A percentile compares a stretch with the other conserved stretches of the same genome.
phyloP scores from a whole-genome alignment of 2,113 vertebrate species.

The Heterochromis multidens region DNA sequence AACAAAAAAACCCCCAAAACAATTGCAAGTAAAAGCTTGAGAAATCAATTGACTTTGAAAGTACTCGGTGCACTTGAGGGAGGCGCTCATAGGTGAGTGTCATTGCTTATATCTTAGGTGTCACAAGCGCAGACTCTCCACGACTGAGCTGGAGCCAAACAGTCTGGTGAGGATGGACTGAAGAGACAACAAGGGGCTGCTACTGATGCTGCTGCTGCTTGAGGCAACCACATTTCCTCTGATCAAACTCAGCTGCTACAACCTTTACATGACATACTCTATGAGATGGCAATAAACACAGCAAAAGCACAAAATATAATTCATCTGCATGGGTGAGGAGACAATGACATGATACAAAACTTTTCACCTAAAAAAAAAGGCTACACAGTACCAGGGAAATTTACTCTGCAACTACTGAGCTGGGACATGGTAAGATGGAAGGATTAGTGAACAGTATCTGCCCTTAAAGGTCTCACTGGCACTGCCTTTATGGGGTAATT shows the following conservation, averaged over 20 bases:
- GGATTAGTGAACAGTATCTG: neutral
- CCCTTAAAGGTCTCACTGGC: no score
- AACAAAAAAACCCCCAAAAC: neutral
- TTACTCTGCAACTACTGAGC: neutral
- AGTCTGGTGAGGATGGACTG: slow-evolving; percentile 61
- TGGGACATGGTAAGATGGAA: neutral
- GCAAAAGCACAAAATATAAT: neutral
- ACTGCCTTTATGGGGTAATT: neutral
- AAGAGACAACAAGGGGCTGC: slow-evolving; percentile 37
- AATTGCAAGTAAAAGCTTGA: neutral
- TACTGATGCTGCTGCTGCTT: neutral
- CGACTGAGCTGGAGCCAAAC: slow-evolving; percentile 61
- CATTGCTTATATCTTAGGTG: slow-evolving; percentile 63
- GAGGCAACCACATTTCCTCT: neutral
- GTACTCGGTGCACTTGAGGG: slow-evolving; percentile 4
- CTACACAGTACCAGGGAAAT: neutral
- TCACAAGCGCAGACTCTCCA: slow-evolving; percentile 60
- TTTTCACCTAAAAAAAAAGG: neutral
- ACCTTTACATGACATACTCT: neutral
- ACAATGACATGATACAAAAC: neutral
- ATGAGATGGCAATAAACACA: neutral
- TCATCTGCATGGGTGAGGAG: neutral
- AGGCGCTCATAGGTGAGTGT: slow-evolving; percentile 48
- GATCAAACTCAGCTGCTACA: slow-evolving; percentile 25
- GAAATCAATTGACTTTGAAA: slow-evolving; percentile 62